Percentiles rank a stretch among this genome's conserved stretches.
These are phyloP conservation scores for Spea bombifrons DNA, from an alignment of 2,113 vertebrate genomes.

Conservation along the genomic window DNA sequence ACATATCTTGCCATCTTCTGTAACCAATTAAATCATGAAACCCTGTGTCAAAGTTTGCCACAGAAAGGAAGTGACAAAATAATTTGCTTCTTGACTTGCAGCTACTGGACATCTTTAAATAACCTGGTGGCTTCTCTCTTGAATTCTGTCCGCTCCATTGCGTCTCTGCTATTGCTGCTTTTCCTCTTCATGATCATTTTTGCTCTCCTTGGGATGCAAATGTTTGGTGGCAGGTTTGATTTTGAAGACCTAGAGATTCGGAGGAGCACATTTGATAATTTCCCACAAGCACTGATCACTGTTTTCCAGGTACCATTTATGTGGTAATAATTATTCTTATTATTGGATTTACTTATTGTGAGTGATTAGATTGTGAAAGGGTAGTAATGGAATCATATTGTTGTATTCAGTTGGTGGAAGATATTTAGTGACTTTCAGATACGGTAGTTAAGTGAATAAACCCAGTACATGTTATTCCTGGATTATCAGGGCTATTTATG, in stretches of 20 bases:
- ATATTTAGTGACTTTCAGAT: too few species aligned
- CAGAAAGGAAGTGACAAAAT: background rate
- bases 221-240: conserved; percentile 93
- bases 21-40: too few species aligned
- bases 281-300: conserved; percentile 93
- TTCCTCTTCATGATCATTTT: conserved; percentile 96
- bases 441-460: too few species aligned
- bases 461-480: too few species aligned
- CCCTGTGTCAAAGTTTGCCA: too few species aligned
- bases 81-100: conserved; percentile 49
- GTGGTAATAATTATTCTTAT: too few species aligned
- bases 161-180: conserved; percentile 90
- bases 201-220: conserved; percentile 94
- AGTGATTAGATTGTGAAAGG: too few species aligned
- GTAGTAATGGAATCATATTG: too few species aligned
- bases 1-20: too few species aligned
- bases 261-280: conserved; percentile 95
- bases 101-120: conserved; percentile 91
- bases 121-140: conserved; percentile 93
- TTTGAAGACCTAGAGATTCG: conserved; percentile 75
- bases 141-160: conserved; percentile 93
- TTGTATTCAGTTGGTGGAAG: too few species aligned
- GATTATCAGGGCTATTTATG: too few species aligned
- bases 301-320: conserved; percentile 85
- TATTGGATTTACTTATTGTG: too few species aligned